These are phyloP conservation scores for Cathartes aura DNA, from an alignment of 2,113 vertebrate genomes.

Conservation along the genomic window DNA sequence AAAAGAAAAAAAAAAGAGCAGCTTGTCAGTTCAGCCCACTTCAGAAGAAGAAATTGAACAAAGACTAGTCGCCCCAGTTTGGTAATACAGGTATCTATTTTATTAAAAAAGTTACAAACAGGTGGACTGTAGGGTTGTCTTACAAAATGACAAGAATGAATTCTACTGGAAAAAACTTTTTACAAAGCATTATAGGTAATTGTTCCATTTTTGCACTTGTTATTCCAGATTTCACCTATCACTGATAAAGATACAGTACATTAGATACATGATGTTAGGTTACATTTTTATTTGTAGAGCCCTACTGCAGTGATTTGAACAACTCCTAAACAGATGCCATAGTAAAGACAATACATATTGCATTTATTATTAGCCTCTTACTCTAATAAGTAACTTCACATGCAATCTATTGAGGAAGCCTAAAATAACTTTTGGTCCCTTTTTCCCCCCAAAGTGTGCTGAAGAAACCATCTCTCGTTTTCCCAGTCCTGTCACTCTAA, in stretches of 20 bases:
- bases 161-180: slow-evolving; percentile 77
- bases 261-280: slow-evolving; percentile 75
- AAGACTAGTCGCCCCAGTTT: slow-evolving; percentile 34
- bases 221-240: slow-evolving; percentile 76
- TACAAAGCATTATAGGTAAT: slow-evolving; percentile 81
- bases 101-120: slow-evolving; percentile 87
- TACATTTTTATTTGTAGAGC: slow-evolving; percentile 75
- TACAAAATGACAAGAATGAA: slow-evolving; percentile 86
- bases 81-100: slow-evolving; percentile 86
- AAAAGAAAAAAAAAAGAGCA: not conserved
- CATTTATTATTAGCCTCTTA: slow-evolving; percentile 76
- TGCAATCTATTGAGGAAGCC: slow-evolving; percentile 77
- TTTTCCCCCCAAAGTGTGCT: slow-evolving; percentile 78
- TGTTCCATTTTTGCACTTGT: slow-evolving; percentile 77
- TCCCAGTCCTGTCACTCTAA: slow-evolving; percentile 75
- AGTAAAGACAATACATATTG: slow-evolving; percentile 78
- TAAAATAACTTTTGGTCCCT: slow-evolving; percentile 81
- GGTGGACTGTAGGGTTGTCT: slow-evolving; percentile 79
- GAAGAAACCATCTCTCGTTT: slow-evolving; percentile 72
- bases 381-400: slow-evolving; percentile 78
- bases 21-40: not conserved
- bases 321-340: slow-evolving; percentile 77
- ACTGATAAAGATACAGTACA: slow-evolving; percentile 81
- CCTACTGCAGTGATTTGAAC: slow-evolving; percentile 81
- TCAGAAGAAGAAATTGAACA: not conserved